Conservation (phyloP, 2,888 invertebrate genomes). For the Dendrolimus pini region DNA sequence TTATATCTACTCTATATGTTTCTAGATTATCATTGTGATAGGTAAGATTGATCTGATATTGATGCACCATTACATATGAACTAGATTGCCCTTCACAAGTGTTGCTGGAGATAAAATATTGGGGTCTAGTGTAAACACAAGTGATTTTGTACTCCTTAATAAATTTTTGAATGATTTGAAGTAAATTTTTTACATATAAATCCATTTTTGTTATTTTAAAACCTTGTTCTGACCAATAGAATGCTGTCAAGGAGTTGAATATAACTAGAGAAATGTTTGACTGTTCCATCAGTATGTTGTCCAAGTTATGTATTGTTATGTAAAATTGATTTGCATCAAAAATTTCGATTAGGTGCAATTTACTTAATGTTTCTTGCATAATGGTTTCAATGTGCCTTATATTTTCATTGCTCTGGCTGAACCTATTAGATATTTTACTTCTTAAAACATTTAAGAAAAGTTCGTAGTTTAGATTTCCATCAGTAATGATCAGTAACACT, state of each 20-base stretch:
- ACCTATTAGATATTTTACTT: constrained; percentile 13
- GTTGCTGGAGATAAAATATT: constrained; percentile 63
- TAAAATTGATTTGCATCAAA: constrained; percentile 59
- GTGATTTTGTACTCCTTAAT: constrained; percentile 65
- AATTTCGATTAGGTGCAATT: constrained; percentile 47
- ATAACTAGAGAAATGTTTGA: constrained; percentile 52
- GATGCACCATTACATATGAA: not conserved
- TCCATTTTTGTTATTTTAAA: constrained; percentile 67
- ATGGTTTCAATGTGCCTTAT: constrained; percentile 16
- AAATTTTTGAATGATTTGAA: constrained; percentile 54
- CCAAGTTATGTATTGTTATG: constrained; percentile 56
- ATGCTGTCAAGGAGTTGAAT: constrained; percentile 63
- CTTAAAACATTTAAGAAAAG: constrained; percentile 26
- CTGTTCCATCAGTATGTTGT: constrained; percentile 48
- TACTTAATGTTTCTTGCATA: constrained; percentile 29
- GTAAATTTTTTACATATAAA: constrained; percentile 59
- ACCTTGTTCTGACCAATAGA: constrained; percentile 72
- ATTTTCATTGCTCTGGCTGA: constrained; percentile 5
- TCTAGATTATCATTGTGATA: constrained; percentile 8
- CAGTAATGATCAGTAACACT: constrained; percentile 56
- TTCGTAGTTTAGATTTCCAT: constrained; percentile 50
- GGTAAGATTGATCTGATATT: not conserved
- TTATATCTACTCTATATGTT: constrained; percentile 16
- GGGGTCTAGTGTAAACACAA: constrained; percentile 71
- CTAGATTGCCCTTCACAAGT: not conserved